phyloP scores from a whole-genome alignment of 2,113 vertebrate genomes.

The Mola mola region DNA sequence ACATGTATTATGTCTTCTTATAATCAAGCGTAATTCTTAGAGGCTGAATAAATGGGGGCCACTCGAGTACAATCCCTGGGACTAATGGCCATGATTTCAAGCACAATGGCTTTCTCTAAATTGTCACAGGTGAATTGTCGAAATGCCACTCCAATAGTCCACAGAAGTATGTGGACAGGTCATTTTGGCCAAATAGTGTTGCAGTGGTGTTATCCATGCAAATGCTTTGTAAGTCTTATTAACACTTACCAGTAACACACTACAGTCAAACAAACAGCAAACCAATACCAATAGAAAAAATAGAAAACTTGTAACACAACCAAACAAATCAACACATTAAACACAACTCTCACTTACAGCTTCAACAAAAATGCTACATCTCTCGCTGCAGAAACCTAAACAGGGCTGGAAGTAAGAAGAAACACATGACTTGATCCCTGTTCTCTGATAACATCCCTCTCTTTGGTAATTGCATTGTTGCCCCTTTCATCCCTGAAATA shows the following conservation, averaged over 20 bases:
- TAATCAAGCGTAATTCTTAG: too few relatives aligned
- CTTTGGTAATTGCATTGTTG: constrained; percentile 11
- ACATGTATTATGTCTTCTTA: too few relatives aligned
- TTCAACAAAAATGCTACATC: constrained; percentile 64
- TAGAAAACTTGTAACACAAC: constrained; percentile 29
- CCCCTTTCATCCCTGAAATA: constrained; percentile 36
- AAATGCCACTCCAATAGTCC: too few relatives aligned
- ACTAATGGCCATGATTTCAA: too few relatives aligned
- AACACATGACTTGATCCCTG: constrained; percentile 33
- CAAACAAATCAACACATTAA: constrained; percentile 39
- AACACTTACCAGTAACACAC: too few relatives aligned
- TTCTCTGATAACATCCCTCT: constrained; percentile 14
- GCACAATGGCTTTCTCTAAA: too few relatives aligned
- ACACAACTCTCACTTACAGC: constrained; percentile 65
- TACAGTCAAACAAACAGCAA: constrained; percentile 7
- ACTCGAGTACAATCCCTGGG: too few relatives aligned
- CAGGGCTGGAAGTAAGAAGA: constrained; percentile 68
- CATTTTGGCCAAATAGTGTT: constrained; percentile 15
- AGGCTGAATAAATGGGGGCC: too few relatives aligned
- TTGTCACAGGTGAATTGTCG: too few relatives aligned
- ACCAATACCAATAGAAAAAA: constrained; percentile 13
- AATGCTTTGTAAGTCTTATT: too few relatives aligned
- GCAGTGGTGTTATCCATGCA: too few relatives aligned
- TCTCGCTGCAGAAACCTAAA: constrained; percentile 76
- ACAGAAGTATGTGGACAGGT: neutral